Base-by-base conservation (phyloP, 2,113 vertebrate genomes). In the Actenoides lindsayi region DNA sequence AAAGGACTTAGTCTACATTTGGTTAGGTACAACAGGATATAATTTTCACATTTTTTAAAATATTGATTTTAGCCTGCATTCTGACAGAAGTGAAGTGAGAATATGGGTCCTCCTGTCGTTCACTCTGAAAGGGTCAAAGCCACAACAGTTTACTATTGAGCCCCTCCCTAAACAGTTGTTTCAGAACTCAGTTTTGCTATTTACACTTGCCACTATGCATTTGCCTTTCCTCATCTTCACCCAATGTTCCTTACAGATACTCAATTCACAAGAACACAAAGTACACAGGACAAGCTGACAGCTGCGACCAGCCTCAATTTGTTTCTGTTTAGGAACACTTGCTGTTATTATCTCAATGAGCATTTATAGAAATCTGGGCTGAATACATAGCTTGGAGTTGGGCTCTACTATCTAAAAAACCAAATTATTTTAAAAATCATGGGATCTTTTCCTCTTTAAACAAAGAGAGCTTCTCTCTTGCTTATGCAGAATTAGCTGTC, bases 201-300 rank as follows among this genome's bases (percentile, higher is more conserved):
- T 96, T 93, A 94, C 93, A 93, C 51, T 91, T 95, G 94, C 81
- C 85, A 94, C 48, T 39, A 50, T 0, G 17, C 96, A 97, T 93
- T 96, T 97, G 96, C 65, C 83, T 95, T 83, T 77, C 56, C 56
- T 89, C 79, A 77, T 74, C 95, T 83, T 90, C 83, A 90, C 44
- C 74, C 80, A 89, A 23, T 6, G 20, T 77, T 73, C 83, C 56
- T 76, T 76, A 96, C 93, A 97, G 71, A 92, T 15, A 93, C 87
- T 57, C 88, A 46, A 96, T 97, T 97, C 91, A 97, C 91, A 70
- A 87, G 92, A 96, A 76, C 89, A 94, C 86, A 92, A 50, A 92
- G 87, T 94, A 83, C 92, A 91, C 70, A 90, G 87, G 67, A 78
- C 54, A 64, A 60, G 37, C 69, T 44, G 70, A 94, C 96, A 97